phyloP scores from a whole-genome alignment of 2,113 vertebrate species.

The Chaenocephalus aceratus region DNA sequence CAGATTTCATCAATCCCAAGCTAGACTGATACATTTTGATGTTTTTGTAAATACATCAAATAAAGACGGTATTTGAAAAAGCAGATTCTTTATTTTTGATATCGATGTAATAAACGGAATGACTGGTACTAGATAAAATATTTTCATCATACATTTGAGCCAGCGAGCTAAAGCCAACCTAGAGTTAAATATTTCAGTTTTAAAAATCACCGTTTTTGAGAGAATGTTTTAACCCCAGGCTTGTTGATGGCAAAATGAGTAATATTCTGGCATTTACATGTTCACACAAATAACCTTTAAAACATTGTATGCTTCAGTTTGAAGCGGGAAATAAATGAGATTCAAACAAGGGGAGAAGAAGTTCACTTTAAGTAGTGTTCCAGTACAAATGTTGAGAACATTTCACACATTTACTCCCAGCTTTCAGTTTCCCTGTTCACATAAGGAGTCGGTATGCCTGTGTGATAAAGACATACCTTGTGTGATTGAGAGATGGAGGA shows the following conservation, averaged over 20 bases:
- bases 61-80: background rate
- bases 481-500: constrained; percentile 55
- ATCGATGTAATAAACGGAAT: too few relatives aligned
- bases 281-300: background rate
- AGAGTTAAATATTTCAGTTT: too few relatives aligned
- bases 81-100: too few relatives aligned
- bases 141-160: background rate
- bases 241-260: background rate
- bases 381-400: background rate
- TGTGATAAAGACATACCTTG: constrained; percentile 48
- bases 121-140: background rate
- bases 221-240: background rate
- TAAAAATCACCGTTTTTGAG: too few relatives aligned
- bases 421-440: constrained; percentile 1
- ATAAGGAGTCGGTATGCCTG: background rate
- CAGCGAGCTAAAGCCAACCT: background rate
- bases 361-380: background rate
- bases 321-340: background rate
- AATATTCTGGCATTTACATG: background rate
- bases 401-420: too few relatives aligned
- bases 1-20: background rate
- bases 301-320: background rate
- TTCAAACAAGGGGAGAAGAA: background rate
- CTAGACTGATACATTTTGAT: background rate
- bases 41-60: background rate